Base-by-base conservation (phyloP, 2,888 invertebrate genomes). In the Theodoxus fluviatilis region DNA sequence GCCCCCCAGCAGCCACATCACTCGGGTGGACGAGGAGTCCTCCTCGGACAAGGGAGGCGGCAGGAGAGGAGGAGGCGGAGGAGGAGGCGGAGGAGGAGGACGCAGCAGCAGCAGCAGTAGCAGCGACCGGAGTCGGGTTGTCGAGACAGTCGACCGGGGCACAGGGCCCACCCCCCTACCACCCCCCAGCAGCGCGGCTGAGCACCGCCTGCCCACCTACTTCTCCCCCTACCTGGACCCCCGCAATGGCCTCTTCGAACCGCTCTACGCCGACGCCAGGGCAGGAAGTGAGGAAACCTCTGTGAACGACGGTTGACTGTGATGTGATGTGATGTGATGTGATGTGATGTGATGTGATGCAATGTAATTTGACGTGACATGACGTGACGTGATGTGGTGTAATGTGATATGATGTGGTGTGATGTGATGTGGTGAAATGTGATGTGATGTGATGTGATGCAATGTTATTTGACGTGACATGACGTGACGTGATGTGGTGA, bases 151-250 rank as follows among this genome's bases (percentile, higher is more conserved):
- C 22, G 85, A 85, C 73, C 76, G 84, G 52, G 85, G 85, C 57
- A 83, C 83, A 35, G 85, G 85, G n/a, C 84, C 85, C 22, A 85
- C 85, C 31, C 85, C 85, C 12, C 76, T 79, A 25, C 85, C 85
- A 15, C 81, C 79, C 28, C 73, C 78, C 76, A 38, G 49, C n/a
- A 71, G 75, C 57, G 65, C 22, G 6, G 70, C 66, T 47, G 78
- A 75, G 66, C 75, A 63, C 71, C 69, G 80, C 61, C 68, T 78
- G 52, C 72, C 79, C 28, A 59, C 80, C 55, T 76, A 76, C 75
- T 76, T 76, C 67, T 40, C 64, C 67, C 71, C 74, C 63, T 67
- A 73, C 22, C 28, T 75, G 25, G 76, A 76, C 72, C 81, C 82
- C 2, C 76, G 81, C 69, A 81, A 81, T 77, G 79, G 79, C 70